Evolutionary conservation across 2,888 invertebrate species (phyloP).

Genomic region (Troides helena): DNA sequence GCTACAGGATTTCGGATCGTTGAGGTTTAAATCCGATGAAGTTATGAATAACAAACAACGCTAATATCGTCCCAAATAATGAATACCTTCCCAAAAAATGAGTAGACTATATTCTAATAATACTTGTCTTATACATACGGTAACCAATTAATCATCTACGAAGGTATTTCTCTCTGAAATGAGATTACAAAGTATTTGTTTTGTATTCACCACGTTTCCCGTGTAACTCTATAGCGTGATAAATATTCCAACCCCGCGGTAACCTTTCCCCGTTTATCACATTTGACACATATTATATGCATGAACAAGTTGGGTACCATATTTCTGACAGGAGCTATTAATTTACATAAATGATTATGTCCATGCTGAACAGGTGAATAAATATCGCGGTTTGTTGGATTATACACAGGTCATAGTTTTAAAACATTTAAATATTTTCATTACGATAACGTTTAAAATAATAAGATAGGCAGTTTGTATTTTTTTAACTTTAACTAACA

Average conservation of each 20-base stretch:
- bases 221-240: slow-evolving; percentile 27
- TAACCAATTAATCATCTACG: not conserved
- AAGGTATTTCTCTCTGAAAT: not conserved
- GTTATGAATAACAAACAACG: no score
- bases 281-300: slow-evolving; percentile 28
- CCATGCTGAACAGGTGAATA: not conserved
- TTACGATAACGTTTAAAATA: no score
- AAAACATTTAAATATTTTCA: not conserved
- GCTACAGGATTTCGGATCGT: no score
- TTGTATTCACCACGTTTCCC: not conserved
- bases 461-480: no score
- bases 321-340: slow-evolving; percentile 23
- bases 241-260: slow-evolving; percentile 25
- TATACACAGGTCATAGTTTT: not conserved
- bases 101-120: no score
- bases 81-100: no score
- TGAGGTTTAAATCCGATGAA: no score
- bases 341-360: slow-evolving; percentile 26
- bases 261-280: slow-evolving; percentile 21
- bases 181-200: not conserved
- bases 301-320: slow-evolving; percentile 22
- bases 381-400: not conserved
- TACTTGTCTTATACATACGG: not conserved
- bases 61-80: no score
- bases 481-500: no score